Percentiles rank a stretch among this genome's conserved stretches.
These are phyloP conservation scores for Diplazon laetatorius DNA, from an alignment of 2,888 invertebrate genomes.

Conservation along the genomic window DNA sequence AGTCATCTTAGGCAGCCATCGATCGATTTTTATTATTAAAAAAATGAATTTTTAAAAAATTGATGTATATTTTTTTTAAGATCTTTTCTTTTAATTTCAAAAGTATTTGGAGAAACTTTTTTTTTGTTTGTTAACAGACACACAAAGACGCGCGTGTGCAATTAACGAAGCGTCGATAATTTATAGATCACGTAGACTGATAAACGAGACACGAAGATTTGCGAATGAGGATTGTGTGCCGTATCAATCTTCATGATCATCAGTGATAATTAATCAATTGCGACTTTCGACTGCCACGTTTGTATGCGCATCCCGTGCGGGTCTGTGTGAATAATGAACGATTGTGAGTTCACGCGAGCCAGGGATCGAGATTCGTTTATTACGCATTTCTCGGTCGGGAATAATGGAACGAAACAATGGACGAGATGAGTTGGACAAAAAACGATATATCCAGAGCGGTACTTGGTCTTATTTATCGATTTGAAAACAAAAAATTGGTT, in stretches of 20 bases:
- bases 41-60: too few species aligned
- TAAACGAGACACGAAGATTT: conserved; percentile 63
- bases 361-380: conserved; percentile 10
- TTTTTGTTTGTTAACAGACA: too few species aligned
- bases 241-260: conserved; percentile 54
- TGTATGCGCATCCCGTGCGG: conserved; percentile 3
- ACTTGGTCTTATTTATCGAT: too few species aligned
- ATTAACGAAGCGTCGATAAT: too few species aligned
- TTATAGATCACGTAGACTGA: conserved; percentile 65
- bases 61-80: too few species aligned
- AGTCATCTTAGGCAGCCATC: too few species aligned
- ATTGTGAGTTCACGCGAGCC: neutral
- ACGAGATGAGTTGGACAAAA: too few species aligned
- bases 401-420: conserved; percentile 15
- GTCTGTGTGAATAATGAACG: neutral
- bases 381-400: neutral
- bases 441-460: conserved; percentile 6
- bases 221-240: conserved; percentile 54
- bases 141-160: too few species aligned
- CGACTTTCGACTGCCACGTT: conserved; percentile 59
- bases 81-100: too few species aligned
- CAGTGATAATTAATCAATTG: conserved; percentile 39
- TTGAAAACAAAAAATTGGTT: too few species aligned
- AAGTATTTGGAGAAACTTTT: too few species aligned
- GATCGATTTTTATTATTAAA: too few species aligned